Evolutionary conservation across 2,797 vertebrate species (phyloP), one percentile per base, ranked within the genome.

Genomic region (Coilia nasus): DNA sequence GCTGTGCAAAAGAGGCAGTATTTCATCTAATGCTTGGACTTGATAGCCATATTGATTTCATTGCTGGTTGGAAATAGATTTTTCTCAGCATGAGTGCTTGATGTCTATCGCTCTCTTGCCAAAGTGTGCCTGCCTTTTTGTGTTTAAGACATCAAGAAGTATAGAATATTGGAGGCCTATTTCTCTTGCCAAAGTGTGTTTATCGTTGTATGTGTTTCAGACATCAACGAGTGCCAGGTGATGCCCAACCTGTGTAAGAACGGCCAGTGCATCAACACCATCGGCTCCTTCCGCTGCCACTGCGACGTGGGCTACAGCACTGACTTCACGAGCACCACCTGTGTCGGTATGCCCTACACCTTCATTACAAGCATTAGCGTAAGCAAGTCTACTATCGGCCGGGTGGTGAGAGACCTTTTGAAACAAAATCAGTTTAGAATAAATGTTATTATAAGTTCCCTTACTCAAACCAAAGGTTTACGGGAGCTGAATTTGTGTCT

Each of bases 251-350:
- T 98, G 85, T 99, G 98, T 86, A 94, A 85, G 62, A 96, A 98
- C 0, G 97, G 97, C 0, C 95, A 97, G 90, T 98, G 97, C 90
- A 95, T 99, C 93, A 98, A 98, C 93, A 97, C 92, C 80, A 95
- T 97, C 0, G 97, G 98, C 28, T 98, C 97, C 47, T 98, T 97
- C 96, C 97, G 93, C 88, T 98, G 98, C 87, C 97, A 97, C 91
- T 99, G 97, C 88, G 94, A 94, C 0, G 89, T 96, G 0, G 97
- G 97, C 60, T 99, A 98, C 90, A 95, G 93, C 0, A 89, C 95
- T 0, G 97, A 98, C 87, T 95, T 96, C 90, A 95, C 96, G 0
- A 90, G 96, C 71, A 97, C 96, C 0, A 92, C 97, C 86, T 99
- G 98, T 19, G 64, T 97, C 21, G 97, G 97, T 98, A 95, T 86